Conservation (phyloP, 2,113 vertebrate genomes). For the Myanophis thanlyinensis region DNA sequence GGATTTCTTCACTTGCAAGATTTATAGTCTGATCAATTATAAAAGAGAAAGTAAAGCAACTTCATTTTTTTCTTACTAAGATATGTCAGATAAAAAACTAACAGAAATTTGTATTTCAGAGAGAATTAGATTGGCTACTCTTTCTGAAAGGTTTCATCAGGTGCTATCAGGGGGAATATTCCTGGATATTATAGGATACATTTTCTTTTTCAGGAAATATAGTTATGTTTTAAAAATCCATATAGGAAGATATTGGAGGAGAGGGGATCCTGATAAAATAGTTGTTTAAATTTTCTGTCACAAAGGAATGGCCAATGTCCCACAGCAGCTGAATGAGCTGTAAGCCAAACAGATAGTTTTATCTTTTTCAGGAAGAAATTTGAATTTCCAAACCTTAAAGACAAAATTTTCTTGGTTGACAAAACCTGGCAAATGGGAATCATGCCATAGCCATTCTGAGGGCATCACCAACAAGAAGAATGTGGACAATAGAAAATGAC, state of each 20-base stretch:
- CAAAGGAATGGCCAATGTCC: slow-evolving; percentile 36
- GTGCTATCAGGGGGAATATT: slow-evolving; percentile 40
- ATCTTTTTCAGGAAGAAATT: not conserved
- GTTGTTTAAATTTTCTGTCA: slow-evolving; percentile 25
- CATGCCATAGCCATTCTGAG: not conserved
- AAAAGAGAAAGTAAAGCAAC: not conserved
- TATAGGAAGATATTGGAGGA: not conserved
- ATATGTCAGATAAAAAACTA: slow-evolving; percentile 16
- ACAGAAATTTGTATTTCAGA: slow-evolving; percentile 25
- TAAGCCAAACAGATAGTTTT: slow-evolving; percentile 21
- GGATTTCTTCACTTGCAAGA: slow-evolving; percentile 24
- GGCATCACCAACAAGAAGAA: slow-evolving; percentile 3
- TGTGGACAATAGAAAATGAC: not conserved
- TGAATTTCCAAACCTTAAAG: slow-evolving; percentile 5
- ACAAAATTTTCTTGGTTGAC: rapidly evolving
- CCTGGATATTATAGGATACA: not conserved
- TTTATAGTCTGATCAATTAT: not conserved
- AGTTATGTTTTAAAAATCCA: slow-evolving; percentile 19
- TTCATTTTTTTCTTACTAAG: slow-evolving; percentile 13
- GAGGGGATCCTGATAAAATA: not conserved
- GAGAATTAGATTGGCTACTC: slow-evolving; percentile 31
- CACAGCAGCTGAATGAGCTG: slow-evolving; percentile 17
- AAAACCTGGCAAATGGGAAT: not conserved
- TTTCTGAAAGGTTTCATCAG: slow-evolving; percentile 54
- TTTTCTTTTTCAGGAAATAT: slow-evolving; percentile 1